These are phyloP conservation scores for Valencia hispanica DNA, from an alignment of 2,797 vertebrate genomes.

Conservation along the genomic window DNA sequence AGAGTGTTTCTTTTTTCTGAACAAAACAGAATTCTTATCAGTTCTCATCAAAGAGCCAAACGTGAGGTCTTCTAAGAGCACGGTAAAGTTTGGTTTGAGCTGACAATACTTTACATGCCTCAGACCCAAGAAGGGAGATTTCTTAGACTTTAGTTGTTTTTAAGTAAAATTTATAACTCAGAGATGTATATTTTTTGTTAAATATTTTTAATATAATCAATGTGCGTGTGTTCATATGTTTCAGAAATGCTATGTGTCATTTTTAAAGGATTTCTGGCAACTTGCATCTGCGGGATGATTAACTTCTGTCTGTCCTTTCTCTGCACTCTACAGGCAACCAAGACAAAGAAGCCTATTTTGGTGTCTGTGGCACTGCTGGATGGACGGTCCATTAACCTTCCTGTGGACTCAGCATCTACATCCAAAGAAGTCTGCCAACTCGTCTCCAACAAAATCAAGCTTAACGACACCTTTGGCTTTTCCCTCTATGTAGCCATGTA, in stretches of 20 bases:
- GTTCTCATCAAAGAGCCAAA: no score
- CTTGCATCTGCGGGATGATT: not conserved
- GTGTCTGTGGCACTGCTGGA: slow-evolving; percentile 88
- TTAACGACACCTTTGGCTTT: slow-evolving; percentile 91
- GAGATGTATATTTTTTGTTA: not conserved
- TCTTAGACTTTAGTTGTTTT: not conserved
- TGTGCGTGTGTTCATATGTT: not conserved
- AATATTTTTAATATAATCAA: not conserved
- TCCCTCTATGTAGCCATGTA: slow-evolving; percentile 92
- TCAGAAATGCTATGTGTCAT: not conserved
- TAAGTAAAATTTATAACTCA: not conserved
- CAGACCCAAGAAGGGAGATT: not conserved
- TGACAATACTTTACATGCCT: no score
- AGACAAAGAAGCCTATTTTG: slow-evolving; percentile 87
- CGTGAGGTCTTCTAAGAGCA: no score
- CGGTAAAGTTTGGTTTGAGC: no score
- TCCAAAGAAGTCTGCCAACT: slow-evolving; percentile 89
- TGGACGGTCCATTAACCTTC: slow-evolving; percentile 83
- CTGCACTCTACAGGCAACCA: slow-evolving; percentile 85
- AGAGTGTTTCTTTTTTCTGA: no score
- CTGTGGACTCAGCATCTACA: slow-evolving; percentile 90
- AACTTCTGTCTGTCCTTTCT: not conserved
- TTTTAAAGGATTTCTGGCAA: not conserved
- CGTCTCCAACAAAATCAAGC: slow-evolving; percentile 83
- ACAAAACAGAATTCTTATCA: no score